These are phyloP conservation scores for Neodiprion fabricii DNA, from an alignment of 1,140 invertebrate genomes.

Conservation along the genomic window DNA sequence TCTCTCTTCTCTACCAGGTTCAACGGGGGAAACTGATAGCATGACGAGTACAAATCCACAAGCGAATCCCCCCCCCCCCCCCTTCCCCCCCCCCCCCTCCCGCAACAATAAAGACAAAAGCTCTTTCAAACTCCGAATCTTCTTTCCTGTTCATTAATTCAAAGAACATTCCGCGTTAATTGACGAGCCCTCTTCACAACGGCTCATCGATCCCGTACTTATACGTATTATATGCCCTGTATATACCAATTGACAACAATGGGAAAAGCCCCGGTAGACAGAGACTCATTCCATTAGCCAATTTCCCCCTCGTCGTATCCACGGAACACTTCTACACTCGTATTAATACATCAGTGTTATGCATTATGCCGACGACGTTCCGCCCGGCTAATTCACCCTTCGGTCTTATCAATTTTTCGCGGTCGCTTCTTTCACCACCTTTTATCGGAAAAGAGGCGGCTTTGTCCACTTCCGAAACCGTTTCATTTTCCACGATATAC, in stretches of 20 bases:
- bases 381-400: no score
- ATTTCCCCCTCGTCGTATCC: not conserved
- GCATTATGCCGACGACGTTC: no score
- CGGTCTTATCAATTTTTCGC: no score
- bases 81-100: not conserved
- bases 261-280: not conserved
- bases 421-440: no score
- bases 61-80: no score
- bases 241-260: slow-evolving; percentile 3
- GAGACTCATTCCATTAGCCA: slow-evolving; percentile 1
- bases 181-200: not conserved
- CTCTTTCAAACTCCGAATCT: slow-evolving; percentile 1
- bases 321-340: not conserved
- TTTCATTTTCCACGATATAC: no score
- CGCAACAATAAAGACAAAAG: slow-evolving; percentile 4
- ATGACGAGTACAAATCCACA: not conserved
- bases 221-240: no score
- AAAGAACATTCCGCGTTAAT: not conserved
- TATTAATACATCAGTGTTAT: no score
- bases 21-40: not conserved
- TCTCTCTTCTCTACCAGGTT: not conserved
- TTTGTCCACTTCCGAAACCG: no score
- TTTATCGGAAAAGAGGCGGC: no score
- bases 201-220: not conserved
- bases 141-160: slow-evolving; percentile 7